These are phyloP conservation scores for Sternarchorhynchus goeldii DNA, from an alignment of 2,797 vertebrate genomes.

Conservation along the genomic window DNA sequence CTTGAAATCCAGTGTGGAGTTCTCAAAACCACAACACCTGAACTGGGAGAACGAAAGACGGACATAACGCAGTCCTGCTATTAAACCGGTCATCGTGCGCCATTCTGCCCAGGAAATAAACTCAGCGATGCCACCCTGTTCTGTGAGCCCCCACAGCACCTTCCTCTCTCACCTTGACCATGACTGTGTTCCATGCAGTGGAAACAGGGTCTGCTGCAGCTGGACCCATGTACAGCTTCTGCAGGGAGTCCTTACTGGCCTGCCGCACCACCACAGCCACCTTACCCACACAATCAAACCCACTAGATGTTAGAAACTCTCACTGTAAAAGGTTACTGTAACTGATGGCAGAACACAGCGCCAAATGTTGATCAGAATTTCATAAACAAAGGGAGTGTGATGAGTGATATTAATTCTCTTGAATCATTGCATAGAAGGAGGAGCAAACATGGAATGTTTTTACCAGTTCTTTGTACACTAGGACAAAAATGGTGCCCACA, in stretches of 20 bases:
- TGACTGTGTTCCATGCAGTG: constrained; percentile 40
- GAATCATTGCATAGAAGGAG: background rate
- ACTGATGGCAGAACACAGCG: too few species aligned
- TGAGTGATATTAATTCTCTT: too few species aligned
- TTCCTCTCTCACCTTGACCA: constrained; percentile 28
- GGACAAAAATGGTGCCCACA: constrained; percentile 53
- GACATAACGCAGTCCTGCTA: background rate
- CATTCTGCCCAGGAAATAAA: too few species aligned
- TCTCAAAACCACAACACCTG: constrained; percentile 45
- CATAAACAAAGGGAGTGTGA: too few species aligned
- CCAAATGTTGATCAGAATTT: too few species aligned
- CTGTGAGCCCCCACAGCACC: background rate
- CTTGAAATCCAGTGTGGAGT: constrained; percentile 38
- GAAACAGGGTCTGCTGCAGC: constrained; percentile 35
- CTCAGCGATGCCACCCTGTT: background rate
- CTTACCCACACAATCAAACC: constrained; percentile 15
- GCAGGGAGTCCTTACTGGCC: constrained; percentile 24
- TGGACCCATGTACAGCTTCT: constrained; percentile 32
- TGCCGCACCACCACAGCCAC: constrained; percentile 14
- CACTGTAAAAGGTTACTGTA: background rate
- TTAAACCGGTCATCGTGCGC: background rate
- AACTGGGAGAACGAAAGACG: constrained; percentile 24
- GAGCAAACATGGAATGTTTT: constrained; percentile 23
- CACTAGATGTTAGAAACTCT: background rate
- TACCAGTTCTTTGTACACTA: constrained; percentile 62